Base-by-base conservation (phyloP, 2,797 vertebrate species). In the Pseudochirops cupreus region DNA sequence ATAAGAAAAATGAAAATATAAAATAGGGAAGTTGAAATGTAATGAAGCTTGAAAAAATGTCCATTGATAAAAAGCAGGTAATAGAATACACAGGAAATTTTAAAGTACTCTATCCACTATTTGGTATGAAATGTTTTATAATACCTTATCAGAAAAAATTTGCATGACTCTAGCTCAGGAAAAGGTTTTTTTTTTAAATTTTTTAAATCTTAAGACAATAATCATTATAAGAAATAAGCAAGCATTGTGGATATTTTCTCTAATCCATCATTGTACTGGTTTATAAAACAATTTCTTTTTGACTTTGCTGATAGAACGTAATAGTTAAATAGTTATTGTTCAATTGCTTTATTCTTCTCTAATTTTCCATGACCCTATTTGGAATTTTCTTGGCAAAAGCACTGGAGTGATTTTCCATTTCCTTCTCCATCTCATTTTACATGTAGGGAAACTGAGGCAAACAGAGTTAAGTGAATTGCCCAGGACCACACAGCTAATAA, bases 131-230 rank as follows among this genome's bases (percentile, higher is more conserved):
- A 62, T 10, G 0, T 90, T 93, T 96, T 16, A 55, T 93, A 33
- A n/a, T n/a, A 56, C 54, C 24, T 91, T 94, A 93, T 94, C 21
- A 90, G 16, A 95, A 95, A 96, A 94, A 90, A 92, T 53, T 5
- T 1, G 74, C 54, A 95, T 93, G 59, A 89, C 1, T 62, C 28
- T 93, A 18, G 91, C 62, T 93, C 74, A 82, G 21, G 6, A 82
- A 82, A 46, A 46, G 5, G 6, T 74, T 74, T 18, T 82, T 82
- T 21, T 74, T 82, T 39, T 74, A n/a, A n/a, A n/a, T n/a, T n/a
- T n/a, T n/a, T n/a, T 53, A 53, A n/a, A 74, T 67, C 67, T 74
- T 74, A 39, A 39, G n/a, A 39, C 18, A 18, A 74, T 31, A 24
- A 46, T 10, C 24, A 33, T 82, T 46, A 82, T 82, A 82, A 46